A percentile compares a stretch with the other conserved stretches of the same genome.
These are phyloP conservation scores for Daubentonia madagascariensis DNA, from an alignment of 2,113 vertebrate genomes.

Conservation along the genomic window DNA sequence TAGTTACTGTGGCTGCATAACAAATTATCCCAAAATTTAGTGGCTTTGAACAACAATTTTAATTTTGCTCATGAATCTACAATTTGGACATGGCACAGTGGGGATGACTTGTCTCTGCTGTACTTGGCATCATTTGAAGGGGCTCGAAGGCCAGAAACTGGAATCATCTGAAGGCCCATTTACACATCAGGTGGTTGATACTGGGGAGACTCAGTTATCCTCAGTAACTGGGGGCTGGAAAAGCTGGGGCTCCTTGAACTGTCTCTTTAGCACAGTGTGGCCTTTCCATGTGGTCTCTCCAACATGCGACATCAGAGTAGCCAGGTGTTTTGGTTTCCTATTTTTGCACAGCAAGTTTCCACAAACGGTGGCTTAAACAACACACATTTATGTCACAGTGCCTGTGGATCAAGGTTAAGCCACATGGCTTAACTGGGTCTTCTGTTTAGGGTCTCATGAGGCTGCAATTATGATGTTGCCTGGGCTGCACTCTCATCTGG, in stretches of 20 bases:
- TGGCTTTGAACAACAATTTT: not conserved
- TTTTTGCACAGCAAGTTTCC: not conserved
- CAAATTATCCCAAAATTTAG: not conserved
- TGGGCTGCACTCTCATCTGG: not conserved
- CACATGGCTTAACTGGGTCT: not conserved
- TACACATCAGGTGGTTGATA: not conserved
- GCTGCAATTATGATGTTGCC: not conserved
- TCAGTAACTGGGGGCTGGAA: not conserved
- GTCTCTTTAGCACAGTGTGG: too few species aligned
- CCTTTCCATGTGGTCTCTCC: not conserved
- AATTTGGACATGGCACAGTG: not conserved
- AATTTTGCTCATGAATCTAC: not conserved
- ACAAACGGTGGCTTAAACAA: not conserved
- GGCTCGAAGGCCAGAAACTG: not conserved
- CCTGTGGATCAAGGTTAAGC: not conserved
- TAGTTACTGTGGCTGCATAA: not conserved
- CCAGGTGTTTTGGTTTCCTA: not conserved
- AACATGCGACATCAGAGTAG: not conserved
- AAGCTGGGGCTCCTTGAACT: not conserved
- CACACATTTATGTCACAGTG: not conserved
- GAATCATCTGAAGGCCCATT: not conserved
- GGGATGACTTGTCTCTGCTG: not conserved
- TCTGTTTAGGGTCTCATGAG: not conserved
- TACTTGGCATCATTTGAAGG: not conserved
- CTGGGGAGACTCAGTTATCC: not conserved